phyloP scores from a whole-genome alignment of 2,113 vertebrate species.

The Ornithorhynchus anatinus region DNA sequence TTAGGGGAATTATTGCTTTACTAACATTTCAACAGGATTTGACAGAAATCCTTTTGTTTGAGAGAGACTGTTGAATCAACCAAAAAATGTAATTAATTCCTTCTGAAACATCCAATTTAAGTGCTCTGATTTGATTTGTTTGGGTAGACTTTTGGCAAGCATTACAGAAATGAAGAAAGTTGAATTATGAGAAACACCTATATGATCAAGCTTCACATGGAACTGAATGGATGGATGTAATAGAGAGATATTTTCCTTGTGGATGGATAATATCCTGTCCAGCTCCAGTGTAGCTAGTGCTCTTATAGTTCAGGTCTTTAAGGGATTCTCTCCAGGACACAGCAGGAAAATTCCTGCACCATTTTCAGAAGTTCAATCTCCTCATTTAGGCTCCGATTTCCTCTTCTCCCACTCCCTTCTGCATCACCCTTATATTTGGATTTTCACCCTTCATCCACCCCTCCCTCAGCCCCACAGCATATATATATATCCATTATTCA shows the following conservation, averaged over 20 bases:
- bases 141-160: no score
- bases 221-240: not conserved
- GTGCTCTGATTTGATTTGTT: not conserved
- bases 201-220: not conserved
- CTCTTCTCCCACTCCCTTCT: no score
- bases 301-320: constrained; percentile 1
- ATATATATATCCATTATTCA: no score
- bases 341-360: constrained; percentile 8
- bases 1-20: not conserved
- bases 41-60: not conserved
- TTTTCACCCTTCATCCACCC: no score
- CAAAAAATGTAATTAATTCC: not conserved
- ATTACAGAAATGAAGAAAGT: no score
- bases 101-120: not conserved
- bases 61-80: not conserved
- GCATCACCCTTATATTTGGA: no score
- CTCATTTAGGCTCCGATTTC: no score
- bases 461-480: no score
- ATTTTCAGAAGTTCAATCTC: not conserved
- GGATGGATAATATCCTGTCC: not conserved
- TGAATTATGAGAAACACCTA: no score
- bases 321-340: not conserved
- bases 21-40: not conserved
- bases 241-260: not conserved
- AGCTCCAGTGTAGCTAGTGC: not conserved